phyloP scores from a whole-genome alignment of 2,797 vertebrate species.

The Gymnocypris eckloni region DNA sequence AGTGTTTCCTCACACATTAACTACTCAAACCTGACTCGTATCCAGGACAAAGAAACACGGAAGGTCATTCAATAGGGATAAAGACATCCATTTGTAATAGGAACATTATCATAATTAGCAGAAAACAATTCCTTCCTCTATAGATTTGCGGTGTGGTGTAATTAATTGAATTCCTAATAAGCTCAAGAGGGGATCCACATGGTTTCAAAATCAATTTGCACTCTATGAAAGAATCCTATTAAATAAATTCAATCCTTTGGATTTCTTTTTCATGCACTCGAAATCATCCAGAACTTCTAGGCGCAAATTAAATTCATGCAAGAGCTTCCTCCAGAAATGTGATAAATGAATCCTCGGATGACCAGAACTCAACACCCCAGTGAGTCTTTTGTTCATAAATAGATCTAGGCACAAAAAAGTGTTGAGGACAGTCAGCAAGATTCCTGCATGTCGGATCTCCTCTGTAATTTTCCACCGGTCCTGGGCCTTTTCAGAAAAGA shows the following conservation, averaged over 20 bases:
- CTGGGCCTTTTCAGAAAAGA: neutral
- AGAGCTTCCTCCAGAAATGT: constrained; percentile 21
- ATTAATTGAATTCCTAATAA: constrained; percentile 29
- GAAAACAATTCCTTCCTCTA: constrained; percentile 19
- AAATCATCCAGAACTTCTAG: constrained; percentile 32
- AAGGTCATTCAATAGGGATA: neutral
- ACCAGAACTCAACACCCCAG: constrained; percentile 25
- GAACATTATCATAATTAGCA: constrained; percentile 11
- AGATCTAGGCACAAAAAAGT: no score
- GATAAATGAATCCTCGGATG: constrained; percentile 27
- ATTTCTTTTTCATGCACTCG: neutral
- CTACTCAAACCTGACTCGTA: neutral
- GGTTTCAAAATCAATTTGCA: constrained; percentile 32
- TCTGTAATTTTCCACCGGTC: neutral
- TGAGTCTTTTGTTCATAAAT: constrained; percentile 32
- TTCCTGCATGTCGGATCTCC: neutral
- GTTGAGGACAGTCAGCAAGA: constrained; percentile 42
- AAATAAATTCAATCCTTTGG: constrained; percentile 8
- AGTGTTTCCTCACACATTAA: neutral
- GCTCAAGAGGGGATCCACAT: neutral
- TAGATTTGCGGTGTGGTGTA: constrained; percentile 9
- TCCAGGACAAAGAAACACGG: neutral
- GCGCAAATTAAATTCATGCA: constrained; percentile 28
- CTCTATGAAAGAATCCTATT: constrained; percentile 32
- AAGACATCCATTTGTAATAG: constrained; percentile 13